phyloP scores from a whole-genome alignment of 2,888 invertebrate genomes.

The Polyploca ridens region DNA sequence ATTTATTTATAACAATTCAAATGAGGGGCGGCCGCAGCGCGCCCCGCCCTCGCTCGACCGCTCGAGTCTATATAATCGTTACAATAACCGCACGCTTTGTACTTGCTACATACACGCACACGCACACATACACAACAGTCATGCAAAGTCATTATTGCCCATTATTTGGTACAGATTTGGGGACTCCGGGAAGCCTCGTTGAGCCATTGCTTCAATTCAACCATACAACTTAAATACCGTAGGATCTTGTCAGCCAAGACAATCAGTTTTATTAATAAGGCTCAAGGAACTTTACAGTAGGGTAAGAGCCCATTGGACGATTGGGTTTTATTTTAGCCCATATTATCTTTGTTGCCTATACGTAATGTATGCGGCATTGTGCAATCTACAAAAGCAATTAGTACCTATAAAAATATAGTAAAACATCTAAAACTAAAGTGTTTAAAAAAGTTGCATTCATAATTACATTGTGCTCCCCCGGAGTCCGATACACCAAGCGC shows the following conservation, averaged over 20 bases:
- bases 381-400: slow-evolving; percentile 44
- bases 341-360: not conserved
- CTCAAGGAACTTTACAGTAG: not conserved
- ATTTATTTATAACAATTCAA: slow-evolving; percentile 79
- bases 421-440: slow-evolving; percentile 48
- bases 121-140: slow-evolving; percentile 43
- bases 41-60: slow-evolving; percentile 39
- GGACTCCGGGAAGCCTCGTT: slow-evolving; percentile 42
- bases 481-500: slow-evolving; percentile 35
- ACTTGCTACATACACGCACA: slow-evolving; percentile 56
- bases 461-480: slow-evolving; percentile 35
- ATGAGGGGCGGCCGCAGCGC: slow-evolving; percentile 41
- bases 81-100: slow-evolving; percentile 53
- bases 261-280: not conserved
- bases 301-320: not conserved
- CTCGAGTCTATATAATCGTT: slow-evolving; percentile 39
- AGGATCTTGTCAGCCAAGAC: not conserved
- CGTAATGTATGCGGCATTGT: slow-evolving; percentile 37
- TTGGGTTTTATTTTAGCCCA: not conserved
- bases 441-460: slow-evolving; percentile 41
- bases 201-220: no score
- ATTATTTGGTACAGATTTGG: slow-evolving; percentile 46
- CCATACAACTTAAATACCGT: not conserved
- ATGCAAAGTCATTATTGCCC: slow-evolving; percentile 46
- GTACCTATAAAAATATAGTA: slow-evolving; percentile 47